Evolutionary conservation across 2,888 invertebrate genomes (phyloP).

Genomic region (Schizaphis graminum): DNA sequence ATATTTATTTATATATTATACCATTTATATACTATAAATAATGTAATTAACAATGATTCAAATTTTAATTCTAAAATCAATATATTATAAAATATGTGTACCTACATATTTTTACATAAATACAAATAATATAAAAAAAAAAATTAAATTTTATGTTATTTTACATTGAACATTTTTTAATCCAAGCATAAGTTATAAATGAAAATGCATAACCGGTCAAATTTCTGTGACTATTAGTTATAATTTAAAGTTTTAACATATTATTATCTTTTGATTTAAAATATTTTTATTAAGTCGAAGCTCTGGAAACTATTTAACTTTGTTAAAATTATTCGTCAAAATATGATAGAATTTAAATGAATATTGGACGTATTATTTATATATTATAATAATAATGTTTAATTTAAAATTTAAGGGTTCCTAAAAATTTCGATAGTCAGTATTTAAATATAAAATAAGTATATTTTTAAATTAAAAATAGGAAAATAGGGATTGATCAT

Average conservation of each 20-base stretch:
- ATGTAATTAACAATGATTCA: background rate
- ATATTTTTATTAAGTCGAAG: no score
- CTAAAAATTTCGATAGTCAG: background rate
- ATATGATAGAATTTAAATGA: background rate
- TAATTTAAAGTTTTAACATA: no score
- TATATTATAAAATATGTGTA: background rate
- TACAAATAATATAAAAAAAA: background rate
- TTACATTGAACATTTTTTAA: conserved; percentile 1
- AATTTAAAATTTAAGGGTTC: background rate
- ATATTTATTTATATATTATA: background rate
- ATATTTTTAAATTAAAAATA: background rate
- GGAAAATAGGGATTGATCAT: background rate
- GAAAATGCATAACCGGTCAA: background rate
- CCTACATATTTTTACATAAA: background rate
- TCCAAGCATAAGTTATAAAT: background rate
- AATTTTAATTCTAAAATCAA: background rate
- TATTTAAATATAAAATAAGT: background rate
- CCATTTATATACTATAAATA: background rate
- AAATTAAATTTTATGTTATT: background rate
- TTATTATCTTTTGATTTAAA: no score
- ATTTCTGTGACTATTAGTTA: background rate
- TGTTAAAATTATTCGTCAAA: background rate
- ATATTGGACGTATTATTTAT: background rate
- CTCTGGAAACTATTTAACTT: no score
- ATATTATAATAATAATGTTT: background rate